phyloP scores from a whole-genome alignment of 2,113 vertebrate species.

The Rhynchopsitta pachyrhyncha region DNA sequence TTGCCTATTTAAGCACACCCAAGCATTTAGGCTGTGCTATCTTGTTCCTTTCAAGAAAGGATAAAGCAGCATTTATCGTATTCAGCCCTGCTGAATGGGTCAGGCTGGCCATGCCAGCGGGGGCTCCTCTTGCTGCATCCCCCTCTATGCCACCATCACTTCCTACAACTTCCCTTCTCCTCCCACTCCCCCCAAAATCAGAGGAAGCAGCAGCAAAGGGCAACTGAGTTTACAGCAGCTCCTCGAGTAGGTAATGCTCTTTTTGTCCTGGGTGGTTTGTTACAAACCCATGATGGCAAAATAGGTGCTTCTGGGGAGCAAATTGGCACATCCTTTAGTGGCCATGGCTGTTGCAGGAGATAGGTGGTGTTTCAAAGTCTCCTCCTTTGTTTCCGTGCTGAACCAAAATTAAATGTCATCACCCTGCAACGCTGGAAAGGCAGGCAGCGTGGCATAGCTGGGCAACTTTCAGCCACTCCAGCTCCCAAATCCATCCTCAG shows the following conservation, averaged over 20 bases:
- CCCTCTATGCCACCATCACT: background rate
- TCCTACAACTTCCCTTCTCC: background rate
- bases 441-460: background rate
- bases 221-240: background rate
- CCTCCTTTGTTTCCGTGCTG: background rate
- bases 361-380: background rate
- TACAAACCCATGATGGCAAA: constrained; percentile 6
- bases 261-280: background rate
- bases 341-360: background rate
- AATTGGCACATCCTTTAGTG: background rate
- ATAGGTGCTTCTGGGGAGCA: background rate
- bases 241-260: background rate
- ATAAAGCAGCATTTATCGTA: constrained; percentile 92
- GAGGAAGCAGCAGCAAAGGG: constrained; percentile 11
- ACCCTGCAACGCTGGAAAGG: accelerated
- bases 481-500: background rate
- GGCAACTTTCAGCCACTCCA: background rate
- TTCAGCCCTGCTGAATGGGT: constrained; percentile 92
- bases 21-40: constrained; percentile 85
- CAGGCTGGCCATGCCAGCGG: constrained; percentile 77
- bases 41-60: constrained; percentile 83
- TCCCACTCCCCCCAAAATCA: constrained; percentile 9
- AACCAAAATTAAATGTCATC: background rate
- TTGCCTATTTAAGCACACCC: constrained; percentile 85
- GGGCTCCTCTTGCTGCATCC: constrained; percentile 80